Conservation (phyloP, 2,888 invertebrate genomes). For the Pyrrhia umbra region DNA sequence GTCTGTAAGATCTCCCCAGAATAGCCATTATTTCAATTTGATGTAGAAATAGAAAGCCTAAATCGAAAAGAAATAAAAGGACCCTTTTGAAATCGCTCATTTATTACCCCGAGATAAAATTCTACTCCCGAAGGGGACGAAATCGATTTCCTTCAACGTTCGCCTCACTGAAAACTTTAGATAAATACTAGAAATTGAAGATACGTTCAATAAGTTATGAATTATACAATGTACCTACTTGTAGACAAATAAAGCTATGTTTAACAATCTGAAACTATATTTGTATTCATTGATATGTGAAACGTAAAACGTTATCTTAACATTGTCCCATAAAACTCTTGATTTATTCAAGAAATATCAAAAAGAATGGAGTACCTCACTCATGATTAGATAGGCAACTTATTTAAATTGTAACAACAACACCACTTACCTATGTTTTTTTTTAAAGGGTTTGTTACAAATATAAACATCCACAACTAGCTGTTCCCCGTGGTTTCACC, state of each 20-base stretch:
- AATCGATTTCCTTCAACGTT: slow-evolving; percentile 56
- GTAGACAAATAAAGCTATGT: not conserved
- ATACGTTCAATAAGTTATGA: slow-evolving; percentile 24
- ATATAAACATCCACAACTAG: too few species aligned
- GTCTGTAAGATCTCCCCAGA: slow-evolving; percentile 21
- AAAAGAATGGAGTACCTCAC: too few species aligned
- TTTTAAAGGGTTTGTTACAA: too few species aligned
- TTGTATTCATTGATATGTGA: not conserved
- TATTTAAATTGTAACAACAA: too few species aligned
- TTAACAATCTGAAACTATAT: not conserved
- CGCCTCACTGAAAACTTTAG: slow-evolving; percentile 35
- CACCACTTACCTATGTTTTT: too few species aligned
- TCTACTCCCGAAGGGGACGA: slow-evolving; percentile 52
- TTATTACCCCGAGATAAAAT: slow-evolving; percentile 57
- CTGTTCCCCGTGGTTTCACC: too few species aligned
- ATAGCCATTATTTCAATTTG: slow-evolving; percentile 40
- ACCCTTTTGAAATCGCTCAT: slow-evolving; percentile 45
- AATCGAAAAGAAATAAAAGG: slow-evolving; percentile 53
- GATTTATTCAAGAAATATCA: too few species aligned
- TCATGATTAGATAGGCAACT: too few species aligned
- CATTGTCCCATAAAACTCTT: too few species aligned
- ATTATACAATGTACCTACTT: not conserved
- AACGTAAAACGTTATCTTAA: not conserved
- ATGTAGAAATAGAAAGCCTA: slow-evolving; percentile 36
- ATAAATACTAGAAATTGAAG: slow-evolving; percentile 45